Evolutionary conservation across 1,140 invertebrate genomes (phyloP), one percentile per base, ranked within the genome.

Genomic region (Laupala kohalensis): DNA sequence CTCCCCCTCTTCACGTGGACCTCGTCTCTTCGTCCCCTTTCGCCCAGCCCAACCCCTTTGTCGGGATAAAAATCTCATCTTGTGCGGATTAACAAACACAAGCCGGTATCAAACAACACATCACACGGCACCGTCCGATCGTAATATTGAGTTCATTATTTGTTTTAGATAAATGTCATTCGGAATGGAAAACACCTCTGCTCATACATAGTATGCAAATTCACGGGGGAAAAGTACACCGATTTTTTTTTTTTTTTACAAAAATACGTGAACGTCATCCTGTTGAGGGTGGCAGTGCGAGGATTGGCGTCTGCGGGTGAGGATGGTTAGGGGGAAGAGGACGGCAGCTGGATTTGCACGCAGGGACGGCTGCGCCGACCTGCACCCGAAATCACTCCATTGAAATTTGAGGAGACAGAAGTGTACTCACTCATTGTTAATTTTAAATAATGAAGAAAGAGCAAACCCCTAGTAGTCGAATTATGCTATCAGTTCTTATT

Each of bases 31-130:
- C 30, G 30, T 6, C 30, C 30, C 37, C 37, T 19, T 4, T 19
- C 37, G 37, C 1, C 27, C 27, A 26, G 25, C 25, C 25, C 25
- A 24, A 25, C 67, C 67, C 67, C 67, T 68, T 68, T 68, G 67
- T 68, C 67, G 29, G 67, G 67, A 68, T 68, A 68, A 68, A 68
- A 68, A 68, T 68, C 67, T 68, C 67, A 68, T 68, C 67, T 68
- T 68, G 67, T 68, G 27, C 67, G 67, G 67, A 68, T 68, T 68
- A 68, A 29, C 67, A 68, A 68, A 68, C 67, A 68, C 27, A 30
- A 30, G 23, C 26, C 29, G 26, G 4, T 68, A 68, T 68, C 67
- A 68, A 68, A 68, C 67, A 67, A 27, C 12, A 67, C 66, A 67
- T 67, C 25, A 67, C 66, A 68, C 67, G 29, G 67, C 67, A 24